phyloP scores from a whole-genome alignment of 2,797 vertebrate genomes.

The Myotis myotis region DNA sequence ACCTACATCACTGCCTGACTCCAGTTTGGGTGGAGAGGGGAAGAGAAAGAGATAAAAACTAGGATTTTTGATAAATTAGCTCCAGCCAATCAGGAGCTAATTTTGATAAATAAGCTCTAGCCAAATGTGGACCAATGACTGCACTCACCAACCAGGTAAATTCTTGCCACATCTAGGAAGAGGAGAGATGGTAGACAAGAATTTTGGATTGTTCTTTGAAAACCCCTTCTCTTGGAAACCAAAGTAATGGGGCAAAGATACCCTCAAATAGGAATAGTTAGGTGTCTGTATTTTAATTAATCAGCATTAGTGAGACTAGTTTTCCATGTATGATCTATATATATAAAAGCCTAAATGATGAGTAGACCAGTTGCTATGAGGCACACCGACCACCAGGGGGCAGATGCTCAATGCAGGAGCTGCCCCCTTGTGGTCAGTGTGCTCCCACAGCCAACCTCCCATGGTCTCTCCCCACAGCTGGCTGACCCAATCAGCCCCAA shows the following conservation, averaged over 20 bases:
- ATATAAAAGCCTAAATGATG: too few species aligned
- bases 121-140: background rate
- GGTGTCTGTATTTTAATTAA: background rate
- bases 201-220: background rate
- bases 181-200: background rate
- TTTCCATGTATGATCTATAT: background rate
- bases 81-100: background rate
- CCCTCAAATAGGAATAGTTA: background rate
- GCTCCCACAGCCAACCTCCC: too few species aligned
- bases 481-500: too few species aligned
- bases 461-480: too few species aligned
- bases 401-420: too few species aligned
- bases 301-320: background rate
- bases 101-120: background rate
- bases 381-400: too few species aligned
- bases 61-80: background rate
- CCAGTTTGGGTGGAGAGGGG: too few species aligned
- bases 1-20: background rate
- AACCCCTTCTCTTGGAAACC: background rate
- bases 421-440: too few species aligned
- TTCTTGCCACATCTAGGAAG: background rate
- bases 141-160: background rate
- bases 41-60: background rate
- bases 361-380: too few species aligned
- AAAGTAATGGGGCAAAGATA: background rate